phyloP scores from a whole-genome alignment of 2,113 vertebrate species.

The Barnardius zonarius region DNA sequence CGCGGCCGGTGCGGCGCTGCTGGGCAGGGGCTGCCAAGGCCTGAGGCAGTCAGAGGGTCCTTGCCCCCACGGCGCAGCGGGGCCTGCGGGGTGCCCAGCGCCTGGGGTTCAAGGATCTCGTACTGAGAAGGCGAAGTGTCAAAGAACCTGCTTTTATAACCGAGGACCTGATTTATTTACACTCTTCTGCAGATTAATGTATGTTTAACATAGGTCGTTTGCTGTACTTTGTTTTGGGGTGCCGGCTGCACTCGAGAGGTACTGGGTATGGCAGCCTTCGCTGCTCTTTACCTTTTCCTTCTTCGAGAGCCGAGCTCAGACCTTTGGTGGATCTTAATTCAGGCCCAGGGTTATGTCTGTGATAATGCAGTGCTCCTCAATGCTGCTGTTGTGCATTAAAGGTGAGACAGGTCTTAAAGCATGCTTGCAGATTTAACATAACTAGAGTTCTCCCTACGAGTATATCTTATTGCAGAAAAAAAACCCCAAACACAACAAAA shows the following conservation, averaged over 20 bases:
- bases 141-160: not conserved
- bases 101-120: fast-evolving
- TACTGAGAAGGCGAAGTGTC: not conserved
- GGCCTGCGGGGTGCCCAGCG: no score
- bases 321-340: fast-evolving
- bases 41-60: not conserved
- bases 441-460: not conserved
- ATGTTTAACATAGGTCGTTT: fast-evolving
- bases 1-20: not conserved
- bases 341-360: not conserved
- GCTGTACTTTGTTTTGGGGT: fast-evolving
- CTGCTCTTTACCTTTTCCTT: not conserved
- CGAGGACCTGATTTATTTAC: not conserved
- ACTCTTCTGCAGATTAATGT: not conserved
- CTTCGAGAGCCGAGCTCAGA: not conserved
- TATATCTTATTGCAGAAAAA: not conserved
- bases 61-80: not conserved
- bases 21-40: not conserved
- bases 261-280: fast-evolving
- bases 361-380: not conserved
- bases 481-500: not conserved
- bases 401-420: not conserved
- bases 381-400: fast-evolving
- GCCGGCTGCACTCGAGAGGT: fast-evolving
- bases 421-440: not conserved